phyloP scores from a whole-genome alignment of 2,797 vertebrate genomes.

The Sebastes matsubarae region DNA sequence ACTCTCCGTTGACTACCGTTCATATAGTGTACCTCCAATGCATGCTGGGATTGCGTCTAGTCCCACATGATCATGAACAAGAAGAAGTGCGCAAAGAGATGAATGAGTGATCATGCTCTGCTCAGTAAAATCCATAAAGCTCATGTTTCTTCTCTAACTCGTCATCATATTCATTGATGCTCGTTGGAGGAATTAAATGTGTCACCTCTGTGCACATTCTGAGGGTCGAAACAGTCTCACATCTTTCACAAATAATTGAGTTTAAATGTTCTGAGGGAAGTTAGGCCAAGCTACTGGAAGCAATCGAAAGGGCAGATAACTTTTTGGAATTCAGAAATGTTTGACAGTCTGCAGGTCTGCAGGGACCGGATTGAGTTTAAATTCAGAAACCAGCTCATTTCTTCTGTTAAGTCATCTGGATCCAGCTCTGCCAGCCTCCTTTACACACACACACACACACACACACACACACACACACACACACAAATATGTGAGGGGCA shows the following conservation, averaged over 20 bases:
- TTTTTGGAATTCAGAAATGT: conserved; percentile 18
- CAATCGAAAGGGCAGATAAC: background rate
- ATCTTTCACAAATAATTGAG: conserved; percentile 4
- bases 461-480: background rate
- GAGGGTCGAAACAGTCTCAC: background rate
- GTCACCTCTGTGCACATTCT: background rate
- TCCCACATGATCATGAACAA: background rate
- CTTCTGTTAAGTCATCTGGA: conserved; percentile 46
- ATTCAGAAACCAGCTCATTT: conserved; percentile 44
- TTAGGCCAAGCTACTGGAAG: background rate
- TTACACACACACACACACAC: too few species aligned
- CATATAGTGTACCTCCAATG: background rate
- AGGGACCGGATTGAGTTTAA: conserved; percentile 22
- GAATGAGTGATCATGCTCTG: background rate
- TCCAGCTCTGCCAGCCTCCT: conserved; percentile 2
- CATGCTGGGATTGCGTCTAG: background rate
- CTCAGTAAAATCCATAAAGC: background rate
- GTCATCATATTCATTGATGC: conserved; percentile 4
- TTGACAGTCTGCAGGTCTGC: background rate
- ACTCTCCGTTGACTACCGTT: too few species aligned
- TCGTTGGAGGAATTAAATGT: background rate
- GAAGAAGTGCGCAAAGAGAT: background rate
- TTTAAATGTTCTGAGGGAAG: background rate
- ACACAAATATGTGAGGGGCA: background rate
- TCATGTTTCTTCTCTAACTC: background rate